Evolutionary conservation across 2,797 vertebrate species (phyloP).

Genomic region (Malacoctenus gilli): DNA sequence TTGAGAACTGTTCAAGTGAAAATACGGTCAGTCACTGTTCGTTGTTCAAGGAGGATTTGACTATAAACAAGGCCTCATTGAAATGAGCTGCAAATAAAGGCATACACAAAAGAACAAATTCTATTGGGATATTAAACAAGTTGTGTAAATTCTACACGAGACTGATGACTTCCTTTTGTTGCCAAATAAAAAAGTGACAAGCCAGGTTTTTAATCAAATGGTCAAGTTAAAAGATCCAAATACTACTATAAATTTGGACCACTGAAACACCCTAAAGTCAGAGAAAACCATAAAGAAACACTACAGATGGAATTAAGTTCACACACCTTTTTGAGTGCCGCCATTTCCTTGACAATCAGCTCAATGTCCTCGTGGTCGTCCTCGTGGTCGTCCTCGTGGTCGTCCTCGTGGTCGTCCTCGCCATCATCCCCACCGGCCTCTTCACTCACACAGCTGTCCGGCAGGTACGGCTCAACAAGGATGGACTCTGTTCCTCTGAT

Average conservation of each 20-base stretch:
- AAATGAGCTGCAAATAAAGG: background rate
- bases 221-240: no score
- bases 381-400: conserved; percentile 1
- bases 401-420: background rate
- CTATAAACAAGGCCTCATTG: background rate
- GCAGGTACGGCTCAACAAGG: conserved; percentile 71
- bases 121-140: no score
- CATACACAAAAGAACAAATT: no score
- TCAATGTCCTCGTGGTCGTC: conserved; percentile 80
- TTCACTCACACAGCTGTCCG: conserved; percentile 23
- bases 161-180: no score
- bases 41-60: background rate
- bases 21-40: background rate
- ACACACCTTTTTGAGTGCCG: conserved; percentile 71
- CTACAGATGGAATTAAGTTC: background rate
- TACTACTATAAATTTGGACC: no score
- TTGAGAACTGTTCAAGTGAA: conserved; percentile 52
- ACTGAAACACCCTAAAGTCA: no score
- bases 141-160: no score
- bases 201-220: no score
- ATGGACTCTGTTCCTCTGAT: conserved; percentile 85
- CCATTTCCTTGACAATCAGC: conserved; percentile 74
- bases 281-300: no score
- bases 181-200: no score
- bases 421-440: conserved; percentile 24